Percentiles rank a stretch among this genome's conserved stretches.
Conservation (phyloP, 2,113 vertebrate genomes). For the Mionectes macconnelli region DNA sequence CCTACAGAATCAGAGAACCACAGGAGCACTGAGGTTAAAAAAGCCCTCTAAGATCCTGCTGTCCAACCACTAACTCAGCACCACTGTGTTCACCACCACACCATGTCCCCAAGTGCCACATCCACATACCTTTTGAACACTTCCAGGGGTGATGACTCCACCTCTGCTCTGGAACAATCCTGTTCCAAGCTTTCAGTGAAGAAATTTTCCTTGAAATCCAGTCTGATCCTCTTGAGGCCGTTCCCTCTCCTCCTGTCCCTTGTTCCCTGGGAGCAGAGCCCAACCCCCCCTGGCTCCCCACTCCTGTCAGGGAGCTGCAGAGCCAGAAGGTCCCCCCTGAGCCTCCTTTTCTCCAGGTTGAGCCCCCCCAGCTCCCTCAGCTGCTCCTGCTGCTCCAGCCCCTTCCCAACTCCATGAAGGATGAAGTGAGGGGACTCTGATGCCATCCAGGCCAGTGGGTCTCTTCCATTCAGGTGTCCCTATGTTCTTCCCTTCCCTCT, state of each 20-base stretch:
- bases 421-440: neutral
- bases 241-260: neutral
- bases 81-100: neutral
- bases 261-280: neutral
- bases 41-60: neutral
- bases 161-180: neutral
- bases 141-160: neutral
- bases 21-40: neutral
- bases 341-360: neutral
- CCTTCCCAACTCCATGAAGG: neutral
- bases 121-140: neutral
- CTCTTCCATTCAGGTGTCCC: neutral
- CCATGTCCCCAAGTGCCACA: neutral
- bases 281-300: rapidly evolving
- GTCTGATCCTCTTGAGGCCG: rapidly evolving
- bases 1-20: neutral
- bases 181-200: rapidly evolving
- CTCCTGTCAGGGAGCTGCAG: neutral
- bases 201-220: neutral
- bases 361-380: neutral
- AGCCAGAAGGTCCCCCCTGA: neutral
- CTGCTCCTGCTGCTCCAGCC: rapidly evolving
- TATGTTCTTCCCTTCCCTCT: neutral
- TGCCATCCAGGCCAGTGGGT: neutral
- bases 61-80: neutral